Conservation (phyloP, 1,140 invertebrate species). For the Subanguina moxae region DNA sequence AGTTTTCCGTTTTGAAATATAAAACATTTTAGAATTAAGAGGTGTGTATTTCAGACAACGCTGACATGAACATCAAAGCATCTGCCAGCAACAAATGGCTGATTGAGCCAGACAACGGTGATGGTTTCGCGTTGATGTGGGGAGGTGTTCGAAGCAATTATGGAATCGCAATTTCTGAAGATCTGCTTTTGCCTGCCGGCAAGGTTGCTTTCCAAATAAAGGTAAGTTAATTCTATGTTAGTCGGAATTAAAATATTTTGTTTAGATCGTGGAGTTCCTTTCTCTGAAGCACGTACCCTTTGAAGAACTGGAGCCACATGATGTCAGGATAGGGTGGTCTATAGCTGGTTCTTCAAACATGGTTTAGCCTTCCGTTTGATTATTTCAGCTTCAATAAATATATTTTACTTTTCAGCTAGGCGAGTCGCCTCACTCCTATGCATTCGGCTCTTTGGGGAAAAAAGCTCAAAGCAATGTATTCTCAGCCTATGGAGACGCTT, state of each 20-base stretch:
- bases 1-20: slow-evolving; percentile 21
- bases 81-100: slow-evolving; percentile 44
- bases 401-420: slow-evolving; percentile 34
- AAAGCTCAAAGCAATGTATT: slow-evolving; percentile 38
- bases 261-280: slow-evolving; percentile 38
- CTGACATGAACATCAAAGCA: slow-evolving; percentile 48
- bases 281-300: slow-evolving; percentile 44
- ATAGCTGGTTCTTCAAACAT: slow-evolving; percentile 23
- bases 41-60: slow-evolving; percentile 38
- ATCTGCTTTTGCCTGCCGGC: neutral
- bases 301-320: slow-evolving; percentile 44
- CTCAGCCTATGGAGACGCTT: slow-evolving; percentile 28
- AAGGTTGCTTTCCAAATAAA: slow-evolving; percentile 39
- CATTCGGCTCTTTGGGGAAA: slow-evolving; percentile 34
- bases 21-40: too few relatives aligned
- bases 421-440: slow-evolving; percentile 35
- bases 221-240: slow-evolving; percentile 15
- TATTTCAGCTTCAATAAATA: neutral
- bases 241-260: neutral
- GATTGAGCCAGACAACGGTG: slow-evolving; percentile 45
- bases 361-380: slow-evolving; percentile 7
- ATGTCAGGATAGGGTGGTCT: slow-evolving; percentile 44
- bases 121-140: slow-evolving; percentile 51
- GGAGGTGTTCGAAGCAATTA: slow-evolving; percentile 43
- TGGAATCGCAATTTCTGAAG: slow-evolving; percentile 28